These are phyloP conservation scores for Dexiosoma caninum DNA, from an alignment of 2,888 invertebrate species.

Conservation along the genomic window DNA sequence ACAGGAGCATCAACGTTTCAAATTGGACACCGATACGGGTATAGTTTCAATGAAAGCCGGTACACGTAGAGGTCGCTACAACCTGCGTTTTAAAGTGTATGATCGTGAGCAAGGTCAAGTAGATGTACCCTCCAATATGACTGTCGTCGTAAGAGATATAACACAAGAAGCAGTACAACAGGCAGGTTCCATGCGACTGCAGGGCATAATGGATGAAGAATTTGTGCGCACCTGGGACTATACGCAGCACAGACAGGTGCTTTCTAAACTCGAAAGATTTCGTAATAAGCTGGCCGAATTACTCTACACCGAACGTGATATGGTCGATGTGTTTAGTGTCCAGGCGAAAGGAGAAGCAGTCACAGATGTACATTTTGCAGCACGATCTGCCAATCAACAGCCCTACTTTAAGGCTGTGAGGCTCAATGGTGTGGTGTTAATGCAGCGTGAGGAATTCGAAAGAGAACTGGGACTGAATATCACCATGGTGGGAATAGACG, in stretches of 20 bases:
- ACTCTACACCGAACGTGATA: constrained; percentile 89
- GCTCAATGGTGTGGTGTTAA: constrained; percentile 94
- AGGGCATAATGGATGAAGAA: constrained; percentile 95
- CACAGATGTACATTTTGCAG: constrained; percentile 94
- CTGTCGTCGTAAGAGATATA: constrained; percentile 94
- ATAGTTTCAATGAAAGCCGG: constrained; percentile 96
- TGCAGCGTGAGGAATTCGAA: constrained; percentile 95
- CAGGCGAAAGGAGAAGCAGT: constrained; percentile 89
- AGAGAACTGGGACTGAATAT: constrained; percentile 94
- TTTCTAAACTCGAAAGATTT: constrained; percentile 92
- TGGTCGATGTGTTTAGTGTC: constrained; percentile 97
- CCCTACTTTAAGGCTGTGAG: constrained; percentile 96
- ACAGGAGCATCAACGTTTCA: constrained; percentile 90
- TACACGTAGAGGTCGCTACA: constrained; percentile 90
- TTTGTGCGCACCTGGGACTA: constrained; percentile 97
- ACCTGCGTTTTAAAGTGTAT: constrained; percentile 89
- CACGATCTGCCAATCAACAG: constrained; percentile 85
- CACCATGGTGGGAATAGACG: constrained; percentile 98
- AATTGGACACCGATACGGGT: constrained; percentile 92
- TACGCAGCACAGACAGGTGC: constrained; percentile 86
- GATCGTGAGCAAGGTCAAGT: constrained; percentile 96
- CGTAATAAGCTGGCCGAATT: constrained; percentile 91
- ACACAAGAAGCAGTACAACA: constrained; percentile 96
- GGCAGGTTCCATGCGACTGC: constrained; percentile 94
- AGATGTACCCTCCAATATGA: constrained; percentile 95